Evolutionary conservation across 1,140 invertebrate species (phyloP).

Genomic region (Cydia fagiglandana): DNA sequence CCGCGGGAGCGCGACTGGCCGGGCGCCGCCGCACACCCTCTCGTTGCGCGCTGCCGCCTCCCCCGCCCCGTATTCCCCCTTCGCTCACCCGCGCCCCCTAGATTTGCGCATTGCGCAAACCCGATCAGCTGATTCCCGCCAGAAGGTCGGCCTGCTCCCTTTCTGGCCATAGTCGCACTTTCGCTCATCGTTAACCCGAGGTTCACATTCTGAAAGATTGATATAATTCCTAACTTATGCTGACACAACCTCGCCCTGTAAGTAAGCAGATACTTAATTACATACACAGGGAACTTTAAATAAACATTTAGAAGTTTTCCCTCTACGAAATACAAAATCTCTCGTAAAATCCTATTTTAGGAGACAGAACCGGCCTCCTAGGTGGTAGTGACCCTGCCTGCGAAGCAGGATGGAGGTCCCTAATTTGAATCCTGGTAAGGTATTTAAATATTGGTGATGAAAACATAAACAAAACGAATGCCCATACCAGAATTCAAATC

Average conservation of each 20-base stretch:
- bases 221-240: slow-evolving; percentile 2
- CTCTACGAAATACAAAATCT: no score
- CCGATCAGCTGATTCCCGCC: slow-evolving; percentile 76
- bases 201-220: slow-evolving; percentile 23
- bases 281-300: no score
- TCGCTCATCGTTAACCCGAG: slow-evolving; percentile 40
- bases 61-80: slow-evolving; percentile 34
- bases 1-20: slow-evolving; percentile 61
- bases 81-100: slow-evolving; percentile 48
- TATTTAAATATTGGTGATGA: no score
- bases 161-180: slow-evolving; percentile 43
- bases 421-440: no score
- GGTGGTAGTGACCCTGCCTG: no score
- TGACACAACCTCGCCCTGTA: not conserved
- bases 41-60: slow-evolving; percentile 37
- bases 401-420: no score
- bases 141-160: slow-evolving; percentile 52
- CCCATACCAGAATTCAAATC: no score
- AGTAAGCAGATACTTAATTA: not conserved
- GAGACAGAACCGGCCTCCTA: no score
- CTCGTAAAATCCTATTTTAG: no score
- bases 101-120: slow-evolving; percentile 77
- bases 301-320: no score
- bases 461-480: no score
- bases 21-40: slow-evolving; percentile 52